Evolutionary conservation across 2,888 invertebrate species (phyloP).

Genomic region (Sarcophaga subvicina): DNA sequence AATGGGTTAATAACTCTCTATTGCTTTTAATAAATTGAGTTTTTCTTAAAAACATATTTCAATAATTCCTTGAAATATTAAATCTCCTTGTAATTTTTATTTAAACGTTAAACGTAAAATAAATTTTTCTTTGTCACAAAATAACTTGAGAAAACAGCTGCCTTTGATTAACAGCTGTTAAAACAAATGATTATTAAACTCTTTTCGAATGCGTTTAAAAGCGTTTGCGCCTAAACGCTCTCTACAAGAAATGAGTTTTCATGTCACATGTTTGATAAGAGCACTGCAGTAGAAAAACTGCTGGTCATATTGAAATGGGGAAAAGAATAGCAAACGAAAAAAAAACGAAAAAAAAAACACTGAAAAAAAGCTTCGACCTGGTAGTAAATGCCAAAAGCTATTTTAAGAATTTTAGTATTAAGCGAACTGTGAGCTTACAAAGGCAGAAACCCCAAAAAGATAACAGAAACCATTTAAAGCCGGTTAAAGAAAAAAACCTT

Average conservation of each 20-base stretch:
- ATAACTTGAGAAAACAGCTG: conserved; percentile 46
- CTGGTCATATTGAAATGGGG: background rate
- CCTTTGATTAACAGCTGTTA: conserved; percentile 46
- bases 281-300: conserved; percentile 59
- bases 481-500: conserved; percentile 68
- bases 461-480: conserved; percentile 62
- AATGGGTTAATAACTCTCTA: no score
- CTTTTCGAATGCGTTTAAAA: background rate
- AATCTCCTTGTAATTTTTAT: no score
- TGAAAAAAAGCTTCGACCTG: conserved; percentile 67
- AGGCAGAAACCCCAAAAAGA: conserved; percentile 67
- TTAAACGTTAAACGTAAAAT: no score
- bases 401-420: conserved; percentile 72
- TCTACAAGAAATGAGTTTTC: conserved; percentile 1
- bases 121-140: no score
- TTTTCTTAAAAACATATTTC: no score
- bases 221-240: conserved; percentile 50
- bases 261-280: conserved; percentile 65
- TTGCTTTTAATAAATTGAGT: no score
- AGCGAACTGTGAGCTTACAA: conserved; percentile 74
- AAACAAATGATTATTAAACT: conserved; percentile 35
- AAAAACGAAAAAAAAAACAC: background rate
- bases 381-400: conserved; percentile 66
- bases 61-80: no score
- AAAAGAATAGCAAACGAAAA: background rate